These are phyloP conservation scores for Microcebus ravelobensis DNA, from an alignment of 2,113 vertebrate genomes.

Conservation along the genomic window DNA sequence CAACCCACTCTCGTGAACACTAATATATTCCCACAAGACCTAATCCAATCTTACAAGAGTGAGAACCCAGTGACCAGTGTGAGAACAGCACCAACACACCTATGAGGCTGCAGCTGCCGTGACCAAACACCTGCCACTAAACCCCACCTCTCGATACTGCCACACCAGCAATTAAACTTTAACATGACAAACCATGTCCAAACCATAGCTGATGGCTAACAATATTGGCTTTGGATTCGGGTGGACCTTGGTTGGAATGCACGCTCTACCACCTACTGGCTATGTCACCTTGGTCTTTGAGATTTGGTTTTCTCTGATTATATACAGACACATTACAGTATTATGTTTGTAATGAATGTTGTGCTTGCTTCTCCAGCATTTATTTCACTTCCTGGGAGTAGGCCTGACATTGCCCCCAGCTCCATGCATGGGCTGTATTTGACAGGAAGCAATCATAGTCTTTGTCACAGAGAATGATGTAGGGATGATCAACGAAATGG, in stretches of 20 bases:
- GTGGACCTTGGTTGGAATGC: background rate
- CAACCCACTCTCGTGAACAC: too few species aligned
- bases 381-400: background rate
- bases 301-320: background rate
- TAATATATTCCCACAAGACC: background rate
- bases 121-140: background rate
- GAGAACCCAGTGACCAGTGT: background rate
- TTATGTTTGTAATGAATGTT: background rate
- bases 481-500: background rate
- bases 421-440: background rate
- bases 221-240: background rate
- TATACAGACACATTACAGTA: background rate
- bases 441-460: background rate
- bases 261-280: background rate
- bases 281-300: background rate
- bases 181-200: background rate
- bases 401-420: background rate
- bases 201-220: background rate
- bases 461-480: background rate
- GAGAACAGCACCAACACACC: background rate
- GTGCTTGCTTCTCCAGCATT: background rate
- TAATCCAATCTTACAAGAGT: background rate
- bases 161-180: background rate
- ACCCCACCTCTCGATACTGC: background rate
- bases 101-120: too few species aligned